Base-by-base conservation (phyloP, 2,797 vertebrate genomes). In the Phylloscopus collybita region DNA sequence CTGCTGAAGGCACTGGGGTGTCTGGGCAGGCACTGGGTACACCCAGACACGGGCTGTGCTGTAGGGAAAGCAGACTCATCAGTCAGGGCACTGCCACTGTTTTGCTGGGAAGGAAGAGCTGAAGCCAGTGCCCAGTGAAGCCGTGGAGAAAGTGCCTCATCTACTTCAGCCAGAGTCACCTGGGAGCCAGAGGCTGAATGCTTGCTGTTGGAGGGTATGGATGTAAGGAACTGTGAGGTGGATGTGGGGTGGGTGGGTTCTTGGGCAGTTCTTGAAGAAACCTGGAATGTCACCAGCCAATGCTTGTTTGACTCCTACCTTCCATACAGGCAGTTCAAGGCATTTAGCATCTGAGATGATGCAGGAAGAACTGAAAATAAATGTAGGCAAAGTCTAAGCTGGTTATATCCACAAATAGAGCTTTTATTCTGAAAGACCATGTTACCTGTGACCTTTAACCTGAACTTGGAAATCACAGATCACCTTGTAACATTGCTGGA, bases 381-480 rank as follows among this genome's bases (percentile, higher is more conserved):
- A 23, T 18, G 21, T 5, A 64, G 56, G 4, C 64, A 57, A 72
- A 91, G 44, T 74, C 72, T 38, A 49, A 79, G 22, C 21, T 64
- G 56, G 53, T 53, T 91, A 36, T 56, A 78, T 70, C 47, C 72
- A 78, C 67, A 91, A 93, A 80, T 6, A 53, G 8, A 72, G 30
- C 19, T 80, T 76, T 90, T 84, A 10, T 86, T 83, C 67, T 88
- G 66, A 50, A 79, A 70, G 38, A 69, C 45, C 5, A 0, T 16
- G 42, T 70, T 81, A 80, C 47, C n/a, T 69, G 27, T 60, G 79
- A 66, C 62, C 54, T 81, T 94, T 65, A 78, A 78, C 36, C 76
- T 69, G 51, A 65, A 65, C 61, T 51, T 90, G 10, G 72, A 88
- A 91, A 84, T 80, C 3, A 1, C 42, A 47, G 50, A 38, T 90